Percentiles rank a stretch among this genome's conserved stretches.
phyloP scores from a whole-genome alignment of 2,888 invertebrate genomes.

The Archips xylosteana region DNA sequence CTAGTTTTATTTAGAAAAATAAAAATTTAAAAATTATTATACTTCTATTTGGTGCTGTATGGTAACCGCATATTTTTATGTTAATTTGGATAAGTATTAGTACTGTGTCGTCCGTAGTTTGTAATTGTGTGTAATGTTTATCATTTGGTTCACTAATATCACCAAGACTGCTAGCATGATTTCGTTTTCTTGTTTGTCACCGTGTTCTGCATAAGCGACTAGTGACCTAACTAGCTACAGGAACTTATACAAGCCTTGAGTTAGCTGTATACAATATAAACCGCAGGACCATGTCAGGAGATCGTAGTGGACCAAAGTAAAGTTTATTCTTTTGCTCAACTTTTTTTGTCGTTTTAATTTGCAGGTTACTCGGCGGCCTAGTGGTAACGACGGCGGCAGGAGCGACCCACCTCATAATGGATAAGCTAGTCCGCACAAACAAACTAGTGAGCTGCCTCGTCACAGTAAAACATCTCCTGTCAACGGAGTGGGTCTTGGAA shows the following conservation, averaged over 20 bases:
- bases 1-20: no score
- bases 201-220: no score
- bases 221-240: no score
- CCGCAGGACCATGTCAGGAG: not conserved
- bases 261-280: not conserved
- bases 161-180: not conserved
- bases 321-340: not conserved
- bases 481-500: conserved; percentile 94
- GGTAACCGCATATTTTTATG: not conserved
- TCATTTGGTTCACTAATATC: not conserved
- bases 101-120: conserved; percentile 28
- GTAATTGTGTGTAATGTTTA: not conserved
- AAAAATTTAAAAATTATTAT: no score
- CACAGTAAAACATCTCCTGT: conserved; percentile 92
- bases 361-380: conserved; percentile 92
- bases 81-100: not conserved
- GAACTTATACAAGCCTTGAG: no score
- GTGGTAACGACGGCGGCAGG: conserved; percentile 90
- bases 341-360: conserved; percentile 15
- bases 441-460: conserved; percentile 95
- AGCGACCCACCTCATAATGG: conserved; percentile 96
- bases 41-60: not conserved
- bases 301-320: not conserved
- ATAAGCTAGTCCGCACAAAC: conserved; percentile 91
- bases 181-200: not conserved